Percentiles rank a stretch among this genome's conserved stretches.
Evolutionary conservation across 2,797 vertebrate genomes (phyloP).

Genomic region (Clamator glandarius): DNA sequence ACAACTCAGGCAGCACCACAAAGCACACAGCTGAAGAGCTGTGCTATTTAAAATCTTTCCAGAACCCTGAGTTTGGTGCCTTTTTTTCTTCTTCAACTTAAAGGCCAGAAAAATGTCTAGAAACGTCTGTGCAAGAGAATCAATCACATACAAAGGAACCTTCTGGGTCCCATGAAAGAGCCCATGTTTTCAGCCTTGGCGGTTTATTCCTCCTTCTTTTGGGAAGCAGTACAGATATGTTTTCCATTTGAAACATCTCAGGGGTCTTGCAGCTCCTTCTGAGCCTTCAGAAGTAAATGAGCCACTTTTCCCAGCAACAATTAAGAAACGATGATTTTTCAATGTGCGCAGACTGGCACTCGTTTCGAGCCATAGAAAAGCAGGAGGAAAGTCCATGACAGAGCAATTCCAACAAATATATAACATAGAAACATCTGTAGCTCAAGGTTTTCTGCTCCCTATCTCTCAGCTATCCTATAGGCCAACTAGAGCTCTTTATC

Average conservation of each 20-base stretch:
- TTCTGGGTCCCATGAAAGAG: conserved; percentile 12
- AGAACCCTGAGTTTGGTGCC: not conserved
- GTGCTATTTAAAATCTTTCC: not conserved
- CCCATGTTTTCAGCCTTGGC: conserved; percentile 2
- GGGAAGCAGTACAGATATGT: conserved; percentile 30
- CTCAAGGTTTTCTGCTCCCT: not conserved
- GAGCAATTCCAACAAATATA: not conserved
- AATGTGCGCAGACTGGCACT: not conserved
- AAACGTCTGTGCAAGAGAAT: conserved; percentile 21
- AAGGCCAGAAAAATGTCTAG: conserved; percentile 20
- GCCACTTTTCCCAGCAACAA: conserved; percentile 34
- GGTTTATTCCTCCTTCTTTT: conserved; percentile 25
- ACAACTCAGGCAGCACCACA: not conserved
- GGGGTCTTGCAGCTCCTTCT: not conserved
- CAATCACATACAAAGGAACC: conserved; percentile 5
- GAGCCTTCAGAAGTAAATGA: conserved; percentile 42
- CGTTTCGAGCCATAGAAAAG: not conserved
- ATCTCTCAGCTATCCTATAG: too few species aligned
- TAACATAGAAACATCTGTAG: not conserved
- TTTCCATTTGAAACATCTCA: conserved; percentile 49
- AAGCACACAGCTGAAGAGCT: not conserved
- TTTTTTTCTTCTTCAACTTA: not conserved
- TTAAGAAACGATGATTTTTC: not conserved
- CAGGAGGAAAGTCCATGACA: not conserved
- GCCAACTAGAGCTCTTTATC: not conserved